phyloP scores from a whole-genome alignment of 2,888 invertebrate genomes.

The Branchipolynoe longqiensis region DNA sequence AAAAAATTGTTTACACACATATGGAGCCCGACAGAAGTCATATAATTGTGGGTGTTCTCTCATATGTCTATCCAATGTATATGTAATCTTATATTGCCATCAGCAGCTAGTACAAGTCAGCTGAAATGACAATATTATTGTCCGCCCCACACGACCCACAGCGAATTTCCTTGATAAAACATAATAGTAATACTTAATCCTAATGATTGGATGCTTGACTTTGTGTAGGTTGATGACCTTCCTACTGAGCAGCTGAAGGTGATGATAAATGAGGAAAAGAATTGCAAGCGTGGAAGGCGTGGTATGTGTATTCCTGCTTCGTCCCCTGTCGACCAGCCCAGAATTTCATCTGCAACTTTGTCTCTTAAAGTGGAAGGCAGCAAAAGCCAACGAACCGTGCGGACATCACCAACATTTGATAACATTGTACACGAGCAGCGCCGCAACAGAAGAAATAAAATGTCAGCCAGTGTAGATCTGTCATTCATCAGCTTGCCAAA shows the following conservation, averaged over 20 bases:
- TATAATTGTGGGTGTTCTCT: too few relatives aligned
- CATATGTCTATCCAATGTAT: too few relatives aligned
- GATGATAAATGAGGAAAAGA: conserved; percentile 47
- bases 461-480: conserved; percentile 32
- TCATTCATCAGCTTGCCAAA: conserved; percentile 21
- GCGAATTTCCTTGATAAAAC: too few relatives aligned
- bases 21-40: too few relatives aligned
- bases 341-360: conserved; percentile 32
- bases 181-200: too few relatives aligned
- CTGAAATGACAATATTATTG: too few relatives aligned
- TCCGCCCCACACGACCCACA: too few relatives aligned
- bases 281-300: conserved; percentile 8
- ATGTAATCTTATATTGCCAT: too few relatives aligned
- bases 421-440: conserved; percentile 18
- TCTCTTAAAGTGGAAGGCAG: background rate
- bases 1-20: too few relatives aligned
- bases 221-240: conserved; percentile 47
- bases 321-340: conserved; percentile 34
- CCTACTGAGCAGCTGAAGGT: background rate
- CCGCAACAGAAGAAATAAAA: conserved; percentile 19
- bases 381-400: background rate
- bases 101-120: too few relatives aligned
- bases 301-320: background rate
- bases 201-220: too few relatives aligned
- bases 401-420: background rate